Conservation (phyloP, 2,888 invertebrate species). For the Chloromyia formosa region DNA sequence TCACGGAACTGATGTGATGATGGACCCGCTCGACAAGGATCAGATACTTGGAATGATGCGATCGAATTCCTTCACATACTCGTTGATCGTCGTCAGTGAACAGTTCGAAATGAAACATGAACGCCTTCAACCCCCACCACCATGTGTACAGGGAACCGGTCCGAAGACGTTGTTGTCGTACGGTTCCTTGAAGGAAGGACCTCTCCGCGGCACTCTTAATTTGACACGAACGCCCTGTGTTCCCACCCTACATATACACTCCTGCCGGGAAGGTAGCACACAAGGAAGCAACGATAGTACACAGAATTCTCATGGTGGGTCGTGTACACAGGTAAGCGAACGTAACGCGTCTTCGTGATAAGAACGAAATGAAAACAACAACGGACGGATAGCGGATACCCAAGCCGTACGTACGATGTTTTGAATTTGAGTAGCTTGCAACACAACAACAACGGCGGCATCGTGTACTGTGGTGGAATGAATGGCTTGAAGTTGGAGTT, state of each 20-base stretch:
- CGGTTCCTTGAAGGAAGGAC: conserved; percentile 26
- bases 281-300: too few relatives aligned
- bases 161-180: background rate
- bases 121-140: conserved; percentile 42
- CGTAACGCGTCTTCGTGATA: background rate
- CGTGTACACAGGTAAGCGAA: conserved; percentile 33
- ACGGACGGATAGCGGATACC: too few relatives aligned
- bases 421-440: too few relatives aligned
- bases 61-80: conserved; percentile 32
- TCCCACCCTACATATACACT: conserved; percentile 33
- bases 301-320: background rate
- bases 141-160: background rate
- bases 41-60: background rate
- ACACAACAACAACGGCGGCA: too few relatives aligned
- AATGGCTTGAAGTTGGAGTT: too few relatives aligned
- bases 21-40: conserved; percentile 23
- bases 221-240: background rate
- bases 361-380: background rate
- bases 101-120: conserved; percentile 9
- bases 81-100: too few relatives aligned
- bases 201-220: conserved; percentile 19
- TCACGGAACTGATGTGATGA: conserved; percentile 30
- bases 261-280: background rate
- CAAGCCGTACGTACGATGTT: too few relatives aligned
- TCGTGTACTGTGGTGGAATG: too few relatives aligned